Base-by-base conservation (phyloP, 35 echinoderm and acorn worm species). In the Acanthaster planci region DNA sequence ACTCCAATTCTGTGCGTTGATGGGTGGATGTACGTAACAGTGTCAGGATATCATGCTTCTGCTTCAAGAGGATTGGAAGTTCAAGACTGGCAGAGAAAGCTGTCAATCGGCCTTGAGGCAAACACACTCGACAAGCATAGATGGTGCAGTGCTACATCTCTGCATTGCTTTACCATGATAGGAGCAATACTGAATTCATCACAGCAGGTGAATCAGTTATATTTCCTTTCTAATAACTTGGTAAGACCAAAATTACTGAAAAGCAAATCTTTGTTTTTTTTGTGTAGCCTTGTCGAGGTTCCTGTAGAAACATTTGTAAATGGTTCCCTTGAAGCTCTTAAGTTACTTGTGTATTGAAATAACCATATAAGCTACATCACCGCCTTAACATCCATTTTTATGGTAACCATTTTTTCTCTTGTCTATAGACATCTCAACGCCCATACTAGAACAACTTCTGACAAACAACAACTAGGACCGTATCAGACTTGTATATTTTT, bases 401-500 rank as follows among this genome's bases (percentile, higher is more conserved):
- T 72, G 22, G 30, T 72, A 34, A 72, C 64, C 26, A 72, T 72
- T 72, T 67, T 72, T 72, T 72, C 64, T 72, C 29, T 47, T 72
- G 64, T 72, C 26, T 72, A 72, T 72, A 72, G 64, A 72, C 64
- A 72, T 72, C 64, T 72, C 64, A 72, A 72, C 64, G 34, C 64
- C 64, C 64, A 26, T 31, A 31, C 64, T 72, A 26, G 64, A 72
- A 72, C 64, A 72, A 72, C 64, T 72, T 72, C n/a, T 7, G 23
- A 72, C 64, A 15, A 7, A 72, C 64, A 26, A 72, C 64, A 72
- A 72, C 64, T 72, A 31, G 64, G 30, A 72, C 64, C 64, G 34
- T 72, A 72, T 72, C 64, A 72, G 23, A 72, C 64, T n/a, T 72
- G 64, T 72, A 72, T 72, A 72, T 72, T 72, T 72, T 72, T 72